A percentile compares a stretch with the other conserved stretches of the same genome.
These are phyloP conservation scores for Agonopterix subpropinquella DNA, from an alignment of 2,888 invertebrate species.

Conservation along the genomic window DNA sequence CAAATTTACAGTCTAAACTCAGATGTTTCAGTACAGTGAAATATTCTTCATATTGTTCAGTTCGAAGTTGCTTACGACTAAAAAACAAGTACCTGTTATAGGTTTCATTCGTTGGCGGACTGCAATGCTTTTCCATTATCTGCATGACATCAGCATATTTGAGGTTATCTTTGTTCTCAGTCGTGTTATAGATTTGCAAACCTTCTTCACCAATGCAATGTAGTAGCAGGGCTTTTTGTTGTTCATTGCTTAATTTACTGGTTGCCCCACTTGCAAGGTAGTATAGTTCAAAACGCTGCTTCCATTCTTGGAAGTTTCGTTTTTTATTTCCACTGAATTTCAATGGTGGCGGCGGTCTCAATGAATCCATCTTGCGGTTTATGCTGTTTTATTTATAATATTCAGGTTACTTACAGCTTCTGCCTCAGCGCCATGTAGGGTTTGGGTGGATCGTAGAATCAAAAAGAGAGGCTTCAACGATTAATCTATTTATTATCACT, in stretches of 20 bases:
- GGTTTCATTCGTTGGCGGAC: too few species aligned
- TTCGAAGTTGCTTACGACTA: too few species aligned
- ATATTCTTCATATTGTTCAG: too few species aligned
- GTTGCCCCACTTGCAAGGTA: background rate
- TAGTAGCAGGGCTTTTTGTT: conserved; percentile 1
- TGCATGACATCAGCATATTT: background rate
- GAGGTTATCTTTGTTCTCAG: conserved; percentile 2
- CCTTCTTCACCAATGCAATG: conserved; percentile 2
- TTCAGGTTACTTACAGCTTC: too few species aligned
- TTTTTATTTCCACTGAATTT: background rate
- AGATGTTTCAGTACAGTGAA: too few species aligned
- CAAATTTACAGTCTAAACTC: too few species aligned
- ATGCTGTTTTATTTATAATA: too few species aligned
- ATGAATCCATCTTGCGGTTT: too few species aligned
- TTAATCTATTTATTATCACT: too few species aligned
- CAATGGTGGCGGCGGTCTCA: background rate
- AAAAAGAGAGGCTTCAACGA: too few species aligned
- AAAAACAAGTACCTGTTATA: too few species aligned
- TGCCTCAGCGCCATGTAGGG: background rate
- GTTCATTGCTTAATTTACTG: background rate
- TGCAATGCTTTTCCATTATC: conserved; percentile 1
- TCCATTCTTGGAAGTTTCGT: background rate
- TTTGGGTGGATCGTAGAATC: background rate
- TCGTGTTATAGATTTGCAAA: background rate
- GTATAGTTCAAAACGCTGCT: conserved; percentile 1